Base-by-base conservation (phyloP, 2,113 vertebrate genomes). In the Coregonus clupeaformis region DNA sequence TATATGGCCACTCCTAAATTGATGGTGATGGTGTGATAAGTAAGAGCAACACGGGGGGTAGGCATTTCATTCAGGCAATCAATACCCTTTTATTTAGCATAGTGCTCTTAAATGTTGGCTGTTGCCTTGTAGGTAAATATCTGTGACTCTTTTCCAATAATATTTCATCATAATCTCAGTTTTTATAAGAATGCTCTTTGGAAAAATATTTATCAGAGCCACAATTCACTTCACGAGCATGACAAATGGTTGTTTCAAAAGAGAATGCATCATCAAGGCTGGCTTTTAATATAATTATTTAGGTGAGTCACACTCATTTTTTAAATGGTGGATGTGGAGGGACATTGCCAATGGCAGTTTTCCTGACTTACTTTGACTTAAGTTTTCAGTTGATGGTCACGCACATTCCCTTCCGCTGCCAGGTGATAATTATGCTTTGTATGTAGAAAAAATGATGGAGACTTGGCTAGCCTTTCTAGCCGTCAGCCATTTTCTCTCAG, bases 241-340 rank as follows among this genome's bases (percentile, higher is more conserved):
- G 84, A 91, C 71, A 75, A 89, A 86, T 86, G 62, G 74, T 79
- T 52, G 76, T 86, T 85, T 88, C 86, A 87, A 71, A 85, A 78
- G 57, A 81, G 73, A 87, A 90, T 87, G 84, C 79, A 78, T 80
- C 80, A 82, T 67, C 71, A 67, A 73, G 71, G 69, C 73, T 79
- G 70, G 81, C 85, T 89, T 85, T 89, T 85, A 89, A 80, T 83
- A 82, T 88, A 79, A 88, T 88, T 89, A 87, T 89, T 88, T 85
- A 87, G 82, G 87, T 83, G 76, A 77, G 77, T 80, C 76, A 76
- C 68, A 78, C 83, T 86, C 84, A 76, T 85, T 89, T 84, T 60
- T 30, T 42, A 77, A 76, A 47, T 55, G 27, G 60, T 32, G 32
- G 20, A 32, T 66, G 49, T 20, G n/a, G 47, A 13, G 68, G 52